Evolutionary conservation across 1,140 invertebrate species (phyloP).

Genomic region (Ostrea edulis): DNA sequence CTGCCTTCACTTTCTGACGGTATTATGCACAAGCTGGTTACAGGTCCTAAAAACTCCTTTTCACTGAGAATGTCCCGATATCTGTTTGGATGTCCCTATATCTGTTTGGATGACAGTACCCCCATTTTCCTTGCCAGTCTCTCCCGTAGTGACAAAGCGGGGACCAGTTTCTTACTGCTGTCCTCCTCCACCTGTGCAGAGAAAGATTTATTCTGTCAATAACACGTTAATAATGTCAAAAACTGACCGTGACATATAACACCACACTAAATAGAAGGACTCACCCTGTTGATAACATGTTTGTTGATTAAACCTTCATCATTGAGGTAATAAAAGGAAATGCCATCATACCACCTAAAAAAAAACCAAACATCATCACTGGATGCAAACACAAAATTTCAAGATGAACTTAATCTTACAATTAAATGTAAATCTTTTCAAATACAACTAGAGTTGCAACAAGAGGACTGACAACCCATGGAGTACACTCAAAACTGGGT

Average conservation of each 20-base stretch:
- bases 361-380: background rate
- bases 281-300: background rate
- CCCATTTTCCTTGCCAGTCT: background rate
- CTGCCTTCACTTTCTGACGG: background rate
- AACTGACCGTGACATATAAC: background rate
- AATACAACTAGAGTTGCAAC: background rate
- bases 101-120: background rate
- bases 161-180: background rate
- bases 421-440: background rate
- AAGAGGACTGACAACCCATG: too few relatives aligned
- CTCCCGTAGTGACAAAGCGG: background rate
- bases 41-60: background rate
- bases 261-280: background rate
- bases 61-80: background rate
- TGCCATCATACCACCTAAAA: constrained; percentile 10
- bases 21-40: background rate
- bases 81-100: background rate
- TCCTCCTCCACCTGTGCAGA: background rate
- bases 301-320: constrained; percentile 18
- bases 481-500: too few relatives aligned
- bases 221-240: background rate
- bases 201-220: background rate
- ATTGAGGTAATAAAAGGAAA: constrained; percentile 22
- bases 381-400: background rate
- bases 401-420: background rate